Conservation (phyloP, 2,797 vertebrate genomes). For the Enteromius radiatus region DNA sequence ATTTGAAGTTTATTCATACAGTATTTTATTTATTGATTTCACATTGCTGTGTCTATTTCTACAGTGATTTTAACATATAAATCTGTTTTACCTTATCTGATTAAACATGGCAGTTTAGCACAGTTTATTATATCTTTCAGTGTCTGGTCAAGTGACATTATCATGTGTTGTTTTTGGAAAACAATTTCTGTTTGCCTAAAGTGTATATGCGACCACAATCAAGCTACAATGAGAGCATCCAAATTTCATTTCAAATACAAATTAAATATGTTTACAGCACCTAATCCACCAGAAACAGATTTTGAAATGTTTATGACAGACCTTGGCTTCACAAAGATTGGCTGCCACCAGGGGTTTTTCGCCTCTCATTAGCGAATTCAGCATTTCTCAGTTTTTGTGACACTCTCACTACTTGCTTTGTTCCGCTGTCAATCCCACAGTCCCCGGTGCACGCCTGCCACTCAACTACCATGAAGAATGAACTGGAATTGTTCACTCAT, state of each 20-base stretch:
- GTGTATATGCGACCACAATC: neutral
- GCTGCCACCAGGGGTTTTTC: neutral
- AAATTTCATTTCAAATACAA: neutral
- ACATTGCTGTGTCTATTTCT: neutral
- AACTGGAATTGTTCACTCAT: neutral
- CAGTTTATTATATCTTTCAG: neutral
- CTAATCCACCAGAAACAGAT: constrained; percentile 12
- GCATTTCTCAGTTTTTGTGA: constrained; percentile 3
- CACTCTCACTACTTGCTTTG: neutral
- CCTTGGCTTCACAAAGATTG: constrained; percentile 10
- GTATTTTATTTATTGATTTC: neutral
- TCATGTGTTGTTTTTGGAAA: neutral
- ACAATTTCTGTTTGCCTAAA: neutral
- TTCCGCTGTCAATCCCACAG: constrained; percentile 9
- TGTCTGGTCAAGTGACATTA: neutral
- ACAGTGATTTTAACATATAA: neutral
- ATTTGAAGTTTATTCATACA: neutral
- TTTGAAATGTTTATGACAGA: constrained; percentile 29
- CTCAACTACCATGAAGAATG: constrained; percentile 1
- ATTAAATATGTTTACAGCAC: neutral
- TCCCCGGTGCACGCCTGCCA: constrained; percentile 9
- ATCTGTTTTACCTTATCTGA: neutral
- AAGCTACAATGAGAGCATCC: neutral
- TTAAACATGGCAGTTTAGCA: neutral
- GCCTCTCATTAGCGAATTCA: constrained; percentile 14